These are phyloP conservation scores for Todus mexicanus DNA, from an alignment of 2,797 vertebrate species.

Conservation along the genomic window DNA sequence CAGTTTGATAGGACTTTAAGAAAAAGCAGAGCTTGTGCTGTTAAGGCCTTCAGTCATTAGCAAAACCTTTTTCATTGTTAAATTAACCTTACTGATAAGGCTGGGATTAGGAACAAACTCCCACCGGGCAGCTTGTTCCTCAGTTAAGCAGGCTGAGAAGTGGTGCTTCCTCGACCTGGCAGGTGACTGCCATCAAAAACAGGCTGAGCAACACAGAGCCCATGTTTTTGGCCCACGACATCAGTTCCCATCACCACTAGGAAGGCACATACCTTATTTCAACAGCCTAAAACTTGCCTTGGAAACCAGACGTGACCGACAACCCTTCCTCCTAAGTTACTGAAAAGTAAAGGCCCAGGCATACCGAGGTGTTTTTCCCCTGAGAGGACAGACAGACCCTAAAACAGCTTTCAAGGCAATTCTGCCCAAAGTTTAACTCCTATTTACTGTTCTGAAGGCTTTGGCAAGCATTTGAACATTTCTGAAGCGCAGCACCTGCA, in stretches of 20 bases:
- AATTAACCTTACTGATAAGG: not conserved
- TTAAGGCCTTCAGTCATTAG: not conserved
- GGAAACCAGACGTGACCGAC: not conserved
- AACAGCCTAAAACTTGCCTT: not conserved
- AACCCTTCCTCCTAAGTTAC: not conserved
- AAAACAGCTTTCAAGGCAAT: not conserved
- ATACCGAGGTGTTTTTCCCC: not conserved
- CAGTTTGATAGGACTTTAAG: not conserved
- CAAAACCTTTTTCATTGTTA: not conserved
- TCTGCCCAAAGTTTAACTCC: not conserved
- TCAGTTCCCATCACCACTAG: not conserved
- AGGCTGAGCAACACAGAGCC: not conserved
- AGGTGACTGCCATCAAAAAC: not conserved
- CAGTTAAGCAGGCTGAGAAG: not conserved
- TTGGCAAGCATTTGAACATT: not conserved
- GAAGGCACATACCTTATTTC: not conserved
- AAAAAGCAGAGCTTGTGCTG: not conserved
- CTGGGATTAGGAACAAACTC: not conserved
- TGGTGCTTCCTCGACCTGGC: not conserved
- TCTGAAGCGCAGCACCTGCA: not conserved
- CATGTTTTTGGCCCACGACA: not conserved
- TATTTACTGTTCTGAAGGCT: not conserved
- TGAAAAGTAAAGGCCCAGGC: not conserved
- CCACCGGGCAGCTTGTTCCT: not conserved
- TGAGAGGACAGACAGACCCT: not conserved